Evolutionary conservation across 2,797 vertebrate species (phyloP).

Genomic region (Rhynchonycteris naso): DNA sequence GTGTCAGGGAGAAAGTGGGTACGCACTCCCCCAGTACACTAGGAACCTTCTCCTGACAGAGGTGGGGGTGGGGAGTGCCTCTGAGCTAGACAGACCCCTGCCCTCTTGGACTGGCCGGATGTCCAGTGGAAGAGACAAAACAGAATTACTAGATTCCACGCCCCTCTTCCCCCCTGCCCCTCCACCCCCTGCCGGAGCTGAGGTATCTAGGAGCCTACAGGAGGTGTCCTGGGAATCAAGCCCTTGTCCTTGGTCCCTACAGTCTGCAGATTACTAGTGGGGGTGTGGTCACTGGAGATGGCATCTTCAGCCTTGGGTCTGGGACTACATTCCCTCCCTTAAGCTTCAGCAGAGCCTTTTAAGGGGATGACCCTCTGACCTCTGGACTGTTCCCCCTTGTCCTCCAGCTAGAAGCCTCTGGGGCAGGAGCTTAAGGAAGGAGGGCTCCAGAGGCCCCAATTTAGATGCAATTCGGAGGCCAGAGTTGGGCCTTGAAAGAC

Average conservation of each 20-base stretch:
- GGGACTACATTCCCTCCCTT: neutral
- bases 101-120: neutral
- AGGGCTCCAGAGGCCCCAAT: neutral
- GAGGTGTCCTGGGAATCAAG: constrained; percentile 28
- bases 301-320: neutral
- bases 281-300: constrained; percentile 59
- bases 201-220: neutral
- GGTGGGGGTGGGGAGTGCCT: neutral
- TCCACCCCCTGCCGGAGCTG: neutral
- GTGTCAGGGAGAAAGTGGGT: neutral
- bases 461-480: neutral
- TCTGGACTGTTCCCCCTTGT: constrained; percentile 38
- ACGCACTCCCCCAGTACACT: no score
- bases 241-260: neutral
- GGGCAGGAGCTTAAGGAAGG: constrained; percentile 14
- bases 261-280: neutral
- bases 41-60: neutral
- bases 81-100: neutral
- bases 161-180: neutral
- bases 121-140: neutral
- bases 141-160: neutral
- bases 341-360: constrained; percentile 3
- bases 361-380: constrained; percentile 63
- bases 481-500: neutral
- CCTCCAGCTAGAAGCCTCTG: neutral